Evolutionary conservation across 2,797 vertebrate species (phyloP), one percentile per base, ranked within the genome.

Genomic region (Molossus alvarezi): DNA sequence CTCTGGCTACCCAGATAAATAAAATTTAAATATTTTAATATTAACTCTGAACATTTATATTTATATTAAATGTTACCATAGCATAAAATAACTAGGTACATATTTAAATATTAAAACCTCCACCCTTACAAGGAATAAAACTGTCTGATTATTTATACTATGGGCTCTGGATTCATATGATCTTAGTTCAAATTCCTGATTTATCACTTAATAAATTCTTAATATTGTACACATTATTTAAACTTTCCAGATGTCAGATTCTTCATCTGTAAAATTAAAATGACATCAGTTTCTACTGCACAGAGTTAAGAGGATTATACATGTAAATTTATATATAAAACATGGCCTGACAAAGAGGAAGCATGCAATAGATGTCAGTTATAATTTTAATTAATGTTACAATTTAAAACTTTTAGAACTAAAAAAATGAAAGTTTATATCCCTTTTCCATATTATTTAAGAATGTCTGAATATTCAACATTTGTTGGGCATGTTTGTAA

Each of bases 11-110:
- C 53, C 0, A 67, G 4, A 1, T 72, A 18, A 67, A 41, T 64
- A 55, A 0, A 64, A 48, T 87, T 90, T 87, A 71, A 88, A 77
- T 95, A 75, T 41, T 91, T 75, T 72, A 60, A 80, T 23, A 21
- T 65, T 90, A 48, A 67, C 2, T 51, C 29, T 75, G 29, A 88
- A 58, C 23, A 53, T n/a, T 33, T 12, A 37, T 62, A 91, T 57
- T 91, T 77, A 48, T 25, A 57, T 80, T 21, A 83, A 89, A 33
- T 64, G 1, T n/a, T 69, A 81, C 9, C 9, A 53, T 45, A 45
- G 3, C 18, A 87, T 17, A 76, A 84, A 65, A 41, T 62, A 91
- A 12, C 1, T 57, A 51, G 60, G 4, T 51, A 57, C 85, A 81
- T 17, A 81, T 77, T 77, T 18, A 82, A 82, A 51, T 80, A 64